Conservation (phyloP, 1,140 invertebrate genomes). For the Rhyzopertha dominica region DNA sequence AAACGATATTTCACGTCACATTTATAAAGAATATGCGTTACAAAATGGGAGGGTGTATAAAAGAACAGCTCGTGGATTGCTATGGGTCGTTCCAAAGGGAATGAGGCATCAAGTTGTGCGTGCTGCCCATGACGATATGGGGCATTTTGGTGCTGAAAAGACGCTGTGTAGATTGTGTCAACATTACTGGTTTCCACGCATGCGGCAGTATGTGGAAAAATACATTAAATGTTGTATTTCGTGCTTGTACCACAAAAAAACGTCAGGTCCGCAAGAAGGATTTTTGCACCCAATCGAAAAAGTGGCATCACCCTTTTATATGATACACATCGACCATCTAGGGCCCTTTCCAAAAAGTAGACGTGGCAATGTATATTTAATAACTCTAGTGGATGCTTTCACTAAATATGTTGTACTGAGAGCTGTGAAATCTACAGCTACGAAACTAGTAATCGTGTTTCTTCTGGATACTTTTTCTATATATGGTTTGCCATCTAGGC, state of each 20-base stretch:
- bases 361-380: slow-evolving; percentile 18
- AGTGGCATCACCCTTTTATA: slow-evolving; percentile 22
- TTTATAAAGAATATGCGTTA: slow-evolving; percentile 31
- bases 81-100: slow-evolving; percentile 38
- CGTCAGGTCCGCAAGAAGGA: slow-evolving; percentile 28
- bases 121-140: slow-evolving; percentile 36
- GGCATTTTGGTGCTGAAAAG: slow-evolving; percentile 38
- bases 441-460: slow-evolving; percentile 11
- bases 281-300: slow-evolving; percentile 31
- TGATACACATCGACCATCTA: slow-evolving; percentile 31
- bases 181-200: slow-evolving; percentile 38
- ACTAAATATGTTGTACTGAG: slow-evolving; percentile 17
- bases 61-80: slow-evolving; percentile 24
- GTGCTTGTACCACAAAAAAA: slow-evolving; percentile 23
- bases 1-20: slow-evolving; percentile 18
- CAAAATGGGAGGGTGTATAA: slow-evolving; percentile 32
- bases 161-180: slow-evolving; percentile 28
- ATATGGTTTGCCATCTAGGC: slow-evolving; percentile 15
- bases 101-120: slow-evolving; percentile 32
- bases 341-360: slow-evolving; percentile 29
- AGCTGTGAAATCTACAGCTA: slow-evolving; percentile 18
- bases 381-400: slow-evolving; percentile 18
- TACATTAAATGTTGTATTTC: slow-evolving; percentile 23
- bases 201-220: slow-evolving; percentile 34
- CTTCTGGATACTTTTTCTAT: slow-evolving; percentile 17